Conservation (phyloP, 1,140 invertebrate genomes). For the Magallana angulata region DNA sequence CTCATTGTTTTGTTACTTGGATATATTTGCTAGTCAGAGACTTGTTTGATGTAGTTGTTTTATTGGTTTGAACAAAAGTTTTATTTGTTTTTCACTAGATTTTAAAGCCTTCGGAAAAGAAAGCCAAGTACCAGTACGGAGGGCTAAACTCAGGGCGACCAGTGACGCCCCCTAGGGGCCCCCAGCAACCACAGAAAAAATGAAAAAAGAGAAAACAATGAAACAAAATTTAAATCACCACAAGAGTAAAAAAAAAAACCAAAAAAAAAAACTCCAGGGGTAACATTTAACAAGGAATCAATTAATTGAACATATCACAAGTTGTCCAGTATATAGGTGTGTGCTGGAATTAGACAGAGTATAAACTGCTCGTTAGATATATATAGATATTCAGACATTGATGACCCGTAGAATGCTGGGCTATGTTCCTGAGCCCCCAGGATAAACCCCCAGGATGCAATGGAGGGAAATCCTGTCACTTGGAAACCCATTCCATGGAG, state of each 20-base stretch:
- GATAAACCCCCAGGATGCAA: no score
- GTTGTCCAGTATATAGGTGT: background rate
- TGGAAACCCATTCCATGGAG: no score
- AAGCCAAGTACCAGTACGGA: constrained; percentile 98
- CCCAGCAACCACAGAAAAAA: constrained; percentile 69
- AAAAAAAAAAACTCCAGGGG: background rate
- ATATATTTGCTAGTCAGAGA: no score
- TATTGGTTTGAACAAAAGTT: no score
- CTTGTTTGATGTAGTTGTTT: no score
- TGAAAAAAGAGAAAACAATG: constrained; percentile 39
- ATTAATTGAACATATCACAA: background rate
- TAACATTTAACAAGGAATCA: no score
- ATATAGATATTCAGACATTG: background rate
- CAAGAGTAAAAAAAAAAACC: background rate
- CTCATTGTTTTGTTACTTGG: no score
- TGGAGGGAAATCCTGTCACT: no score
- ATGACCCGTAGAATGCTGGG: no score
- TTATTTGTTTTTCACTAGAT: constrained; percentile 84
- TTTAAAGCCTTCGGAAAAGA: constrained; percentile 98
- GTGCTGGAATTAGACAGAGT: background rate
- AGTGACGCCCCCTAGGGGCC: constrained; percentile 86
- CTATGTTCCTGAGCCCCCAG: no score
- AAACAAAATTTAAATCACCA: background rate
- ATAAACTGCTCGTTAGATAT: background rate
- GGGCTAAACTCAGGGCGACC: constrained; percentile 83